These are phyloP conservation scores for Cinclus cinclus DNA, from an alignment of 2,113 vertebrate genomes.

Conservation along the genomic window DNA sequence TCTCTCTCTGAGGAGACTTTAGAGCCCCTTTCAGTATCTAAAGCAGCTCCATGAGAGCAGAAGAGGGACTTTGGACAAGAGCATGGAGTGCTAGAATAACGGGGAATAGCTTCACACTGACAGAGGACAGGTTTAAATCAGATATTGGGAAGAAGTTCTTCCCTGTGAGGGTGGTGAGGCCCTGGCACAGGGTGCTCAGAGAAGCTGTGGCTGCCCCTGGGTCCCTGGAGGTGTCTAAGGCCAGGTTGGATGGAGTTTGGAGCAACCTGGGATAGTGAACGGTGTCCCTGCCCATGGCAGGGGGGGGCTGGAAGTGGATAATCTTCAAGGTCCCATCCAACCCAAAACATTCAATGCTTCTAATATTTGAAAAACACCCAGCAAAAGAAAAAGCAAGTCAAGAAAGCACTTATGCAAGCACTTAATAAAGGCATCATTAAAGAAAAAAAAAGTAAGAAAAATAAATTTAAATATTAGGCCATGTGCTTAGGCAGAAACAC, in stretches of 20 bases:
- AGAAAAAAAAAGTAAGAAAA: not conserved
- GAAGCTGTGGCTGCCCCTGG: not conserved
- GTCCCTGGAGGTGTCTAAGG: not conserved
- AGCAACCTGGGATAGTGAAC: fast-evolving
- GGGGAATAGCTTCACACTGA: not conserved
- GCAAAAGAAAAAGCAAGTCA: not conserved
- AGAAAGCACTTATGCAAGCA: not conserved
- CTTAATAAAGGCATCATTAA: not conserved
- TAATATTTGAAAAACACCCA: not conserved
- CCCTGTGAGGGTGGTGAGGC: fast-evolving
- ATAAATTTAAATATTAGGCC: not conserved
- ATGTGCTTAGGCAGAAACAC: fast-evolving
- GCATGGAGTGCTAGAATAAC: not conserved
- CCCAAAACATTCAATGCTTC: not conserved
- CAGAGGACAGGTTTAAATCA: not conserved
- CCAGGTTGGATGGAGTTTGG: fast-evolving
- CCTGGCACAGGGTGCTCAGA: not conserved
- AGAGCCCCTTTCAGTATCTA: not conserved
- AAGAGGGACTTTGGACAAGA: not conserved
- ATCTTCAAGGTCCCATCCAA: not conserved
- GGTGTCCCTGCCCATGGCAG: not conserved
- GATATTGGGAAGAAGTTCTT: not conserved
- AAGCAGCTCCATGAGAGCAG: not conserved
- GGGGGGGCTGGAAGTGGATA: fast-evolving
- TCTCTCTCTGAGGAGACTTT: not conserved